phyloP scores from a whole-genome alignment of 2,888 invertebrate genomes.

The Euphydryas editha region DNA sequence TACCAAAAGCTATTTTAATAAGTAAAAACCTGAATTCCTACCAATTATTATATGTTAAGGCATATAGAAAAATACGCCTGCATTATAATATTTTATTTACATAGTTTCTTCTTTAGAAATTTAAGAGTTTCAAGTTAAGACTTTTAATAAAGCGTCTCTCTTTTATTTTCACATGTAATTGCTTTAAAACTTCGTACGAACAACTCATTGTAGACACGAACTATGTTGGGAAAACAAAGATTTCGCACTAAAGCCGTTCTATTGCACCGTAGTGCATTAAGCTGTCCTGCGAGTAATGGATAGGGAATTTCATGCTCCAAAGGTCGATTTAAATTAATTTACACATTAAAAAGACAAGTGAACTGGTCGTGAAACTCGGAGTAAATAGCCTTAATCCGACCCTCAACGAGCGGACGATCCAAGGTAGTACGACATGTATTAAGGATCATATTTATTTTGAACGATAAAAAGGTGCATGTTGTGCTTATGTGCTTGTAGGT shows the following conservation, averaged over 20 bases:
- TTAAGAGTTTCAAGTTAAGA: slow-evolving; percentile 33
- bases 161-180: slow-evolving; percentile 44
- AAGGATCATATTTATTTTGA: slow-evolving; percentile 29
- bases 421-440: slow-evolving; percentile 30
- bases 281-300: slow-evolving; percentile 72
- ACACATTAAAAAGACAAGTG: slow-evolving; percentile 73
- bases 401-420: slow-evolving; percentile 51
- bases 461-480: slow-evolving; percentile 13
- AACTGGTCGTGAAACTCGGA: slow-evolving; percentile 58
- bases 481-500: slow-evolving; percentile 8
- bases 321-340: slow-evolving; percentile 79
- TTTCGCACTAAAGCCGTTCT: slow-evolving; percentile 55
- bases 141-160: slow-evolving; percentile 34
- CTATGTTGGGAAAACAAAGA: slow-evolving; percentile 54
- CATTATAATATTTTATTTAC: slow-evolving; percentile 38
- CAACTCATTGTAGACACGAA: slow-evolving; percentile 35
- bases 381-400: slow-evolving; percentile 74
- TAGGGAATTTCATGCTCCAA: slow-evolving; percentile 75
- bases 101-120: slow-evolving; percentile 36
- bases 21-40: slow-evolving; percentile 4
- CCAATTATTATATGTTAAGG: background rate
- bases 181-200: slow-evolving; percentile 36
- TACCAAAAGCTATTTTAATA: slow-evolving; percentile 25
- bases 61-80: slow-evolving; percentile 13
- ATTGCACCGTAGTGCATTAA: slow-evolving; percentile 65